Conservation (phyloP, 1,140 invertebrate genomes). For the Ericerus pela region DNA sequence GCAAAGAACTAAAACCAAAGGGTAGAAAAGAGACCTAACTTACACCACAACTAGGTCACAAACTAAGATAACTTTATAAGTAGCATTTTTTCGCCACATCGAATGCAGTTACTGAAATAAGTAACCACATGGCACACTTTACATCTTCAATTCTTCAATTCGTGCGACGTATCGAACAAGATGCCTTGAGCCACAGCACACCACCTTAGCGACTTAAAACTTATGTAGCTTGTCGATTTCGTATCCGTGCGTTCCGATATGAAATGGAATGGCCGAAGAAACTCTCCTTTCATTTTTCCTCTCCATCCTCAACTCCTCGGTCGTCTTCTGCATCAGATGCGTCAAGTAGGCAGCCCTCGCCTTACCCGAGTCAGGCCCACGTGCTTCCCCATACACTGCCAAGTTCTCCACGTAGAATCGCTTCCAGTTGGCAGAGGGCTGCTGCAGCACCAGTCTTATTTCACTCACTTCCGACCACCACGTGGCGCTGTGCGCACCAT, state of each 20-base stretch:
- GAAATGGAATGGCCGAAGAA: neutral
- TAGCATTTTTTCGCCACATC: too few species aligned
- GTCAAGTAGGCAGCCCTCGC: neutral
- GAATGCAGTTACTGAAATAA: too few species aligned
- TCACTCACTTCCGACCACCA: neutral
- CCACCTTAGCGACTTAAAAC: neutral
- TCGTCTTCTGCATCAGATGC: neutral
- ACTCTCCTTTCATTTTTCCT: neutral
- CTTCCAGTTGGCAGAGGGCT: neutral
- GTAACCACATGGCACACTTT: too few species aligned
- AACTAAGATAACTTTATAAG: too few species aligned
- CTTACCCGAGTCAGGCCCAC: neutral
- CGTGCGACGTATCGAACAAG: too few species aligned
- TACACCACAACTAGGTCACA: too few species aligned
- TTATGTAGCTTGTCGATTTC: constrained; percentile 3
- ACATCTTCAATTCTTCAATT: too few species aligned
- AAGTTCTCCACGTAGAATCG: neutral
- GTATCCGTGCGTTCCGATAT: constrained; percentile 6
- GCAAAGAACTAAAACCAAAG: too few species aligned
- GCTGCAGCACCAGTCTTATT: neutral
- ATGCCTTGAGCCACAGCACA: too few species aligned
- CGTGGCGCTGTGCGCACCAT: neutral
- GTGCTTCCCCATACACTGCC: neutral
- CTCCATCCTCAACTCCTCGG: neutral
- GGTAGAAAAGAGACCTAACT: too few species aligned